Base-by-base conservation (phyloP, 2,113 vertebrate genomes). In the Paratilapia polleni region DNA sequence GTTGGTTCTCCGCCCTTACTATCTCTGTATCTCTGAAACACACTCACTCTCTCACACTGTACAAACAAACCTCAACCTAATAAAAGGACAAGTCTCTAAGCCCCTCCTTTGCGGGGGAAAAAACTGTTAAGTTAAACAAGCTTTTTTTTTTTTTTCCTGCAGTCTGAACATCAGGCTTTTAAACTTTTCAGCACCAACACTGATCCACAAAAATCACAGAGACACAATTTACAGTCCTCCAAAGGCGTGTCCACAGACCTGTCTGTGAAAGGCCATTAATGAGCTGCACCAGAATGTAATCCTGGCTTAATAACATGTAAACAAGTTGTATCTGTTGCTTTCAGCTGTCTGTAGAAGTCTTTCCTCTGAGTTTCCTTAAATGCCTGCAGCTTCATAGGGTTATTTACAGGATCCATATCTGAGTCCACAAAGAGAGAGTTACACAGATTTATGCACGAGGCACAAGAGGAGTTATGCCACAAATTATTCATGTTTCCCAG, bases 1-100 rank as follows among this genome's bases (percentile, higher is more conserved):
- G 60, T 58, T 41, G 22, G 26, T 8, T 17, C 85, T 52, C 88
- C 84, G 24, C 87, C 92, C 81, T 28, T 12, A 3, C n/a, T 84
- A 70, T 87, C 76, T 20, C 60, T 56, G 8, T 3, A 43, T 10
- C 22, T 31, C 41, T 47, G 6, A 6, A 47, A 15, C 28, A 31
- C 36, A 36, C 36, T 7, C 36, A 47, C 49, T 7, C 60, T 80
- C 58, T 64, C 68, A 34, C 47, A 17, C 4, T 10, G 47, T 31
- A 41, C 41, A 54, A 58, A 84, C 31, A 3, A 58, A 66, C 34
- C 17, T 66, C 63, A 24, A 5, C n/a, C 63, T 8, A 66, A 66
- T n/a, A 24, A 66, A 66, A 66, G 36, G 34, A 64, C 38, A 64
- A 22, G 62, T 41, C 62, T 64, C 62, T 34, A 24, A 41, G 63